Evolutionary conservation across 2,113 vertebrate species (phyloP).

Genomic region (Megaceryle maxima): DNA sequence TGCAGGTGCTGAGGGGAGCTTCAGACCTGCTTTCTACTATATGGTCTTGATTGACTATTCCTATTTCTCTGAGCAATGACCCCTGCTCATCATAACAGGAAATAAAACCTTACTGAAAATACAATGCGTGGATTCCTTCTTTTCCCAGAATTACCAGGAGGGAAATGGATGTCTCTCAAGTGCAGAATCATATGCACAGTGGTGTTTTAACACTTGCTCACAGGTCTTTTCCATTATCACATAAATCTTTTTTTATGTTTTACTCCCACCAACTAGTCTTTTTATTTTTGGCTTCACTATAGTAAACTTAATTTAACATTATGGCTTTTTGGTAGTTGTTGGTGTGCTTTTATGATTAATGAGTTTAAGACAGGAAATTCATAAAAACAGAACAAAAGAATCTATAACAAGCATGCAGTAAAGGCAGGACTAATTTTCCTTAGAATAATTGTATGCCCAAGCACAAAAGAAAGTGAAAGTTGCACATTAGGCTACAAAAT

Average conservation of each 20-base stretch:
- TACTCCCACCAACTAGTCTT: conserved; percentile 37
- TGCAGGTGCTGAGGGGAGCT: background rate
- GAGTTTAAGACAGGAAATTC: conserved; percentile 48
- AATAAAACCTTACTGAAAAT: conserved; percentile 56
- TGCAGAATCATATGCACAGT: conserved; percentile 1
- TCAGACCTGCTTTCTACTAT: background rate
- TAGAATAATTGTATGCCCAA: background rate
- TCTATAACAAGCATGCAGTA: background rate
- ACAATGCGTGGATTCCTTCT: background rate
- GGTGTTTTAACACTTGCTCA: conserved; percentile 14
- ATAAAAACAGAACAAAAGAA: conserved; percentile 51
- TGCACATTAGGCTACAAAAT: conserved; percentile 18
- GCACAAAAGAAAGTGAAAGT: background rate
- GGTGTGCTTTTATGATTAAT: conserved; percentile 51
- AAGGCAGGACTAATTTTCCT: conserved; percentile 30
- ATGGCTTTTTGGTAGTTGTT: conserved; percentile 7
- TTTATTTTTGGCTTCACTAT: conserved; percentile 57
- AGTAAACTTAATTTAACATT: conserved; percentile 58
- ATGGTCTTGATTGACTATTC: conserved; percentile 5
- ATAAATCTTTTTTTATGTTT: conserved; percentile 49
- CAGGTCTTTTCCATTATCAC: conserved; percentile 42
- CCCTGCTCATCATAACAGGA: conserved; percentile 20
- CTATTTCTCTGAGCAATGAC: conserved; percentile 21
- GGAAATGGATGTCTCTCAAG: conserved; percentile 42
- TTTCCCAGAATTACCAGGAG: background rate